These are phyloP conservation scores for human DNA, from an alignment of 2,113 vertebrate genomes.

Conservation along the genomic window GRCh38 chr16:63910501-63911000, in stretches of 20 bases:
- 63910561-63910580: background rate
- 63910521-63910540: background rate
- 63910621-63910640: background rate
- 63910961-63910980: background rate
- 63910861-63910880: background rate
- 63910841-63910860: background rate
- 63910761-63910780: background rate
- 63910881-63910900: background rate
- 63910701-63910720: background rate
- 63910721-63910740: background rate
- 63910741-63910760: background rate
- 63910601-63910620: background rate
- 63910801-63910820: background rate
- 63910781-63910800: background rate
- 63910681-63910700: background rate
- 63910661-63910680: background rate
- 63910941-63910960: background rate
- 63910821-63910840: background rate
- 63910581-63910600: background rate
- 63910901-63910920: background rate
- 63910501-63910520: background rate
- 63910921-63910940: background rate
- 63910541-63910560: background rate
- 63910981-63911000: background rate
- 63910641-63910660: background rate